Evolutionary conservation across 2,797 vertebrate species (phyloP).

Genomic region (Anisognathus igniventris): DNA sequence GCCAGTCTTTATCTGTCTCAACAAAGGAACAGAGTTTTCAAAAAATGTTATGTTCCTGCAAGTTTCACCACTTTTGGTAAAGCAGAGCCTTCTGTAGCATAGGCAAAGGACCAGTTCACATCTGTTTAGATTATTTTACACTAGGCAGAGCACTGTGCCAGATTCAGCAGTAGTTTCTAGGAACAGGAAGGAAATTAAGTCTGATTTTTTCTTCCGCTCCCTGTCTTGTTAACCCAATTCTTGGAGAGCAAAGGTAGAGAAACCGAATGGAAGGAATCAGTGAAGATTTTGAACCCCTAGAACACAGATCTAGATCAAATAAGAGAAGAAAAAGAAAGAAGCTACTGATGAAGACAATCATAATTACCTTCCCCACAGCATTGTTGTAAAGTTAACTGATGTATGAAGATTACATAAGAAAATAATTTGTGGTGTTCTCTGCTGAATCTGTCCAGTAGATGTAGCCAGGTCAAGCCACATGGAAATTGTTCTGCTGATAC

Average conservation of each 20-base stretch:
- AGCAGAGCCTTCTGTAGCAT: background rate
- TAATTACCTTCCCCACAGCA: background rate
- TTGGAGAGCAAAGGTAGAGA: background rate
- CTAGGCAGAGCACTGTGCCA: background rate
- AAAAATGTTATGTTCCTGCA: background rate
- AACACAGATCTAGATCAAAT: background rate
- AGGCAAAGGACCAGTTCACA: background rate
- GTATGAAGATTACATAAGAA: background rate
- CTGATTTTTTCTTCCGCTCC: fast-evolving
- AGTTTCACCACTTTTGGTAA: background rate
- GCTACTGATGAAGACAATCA: background rate
- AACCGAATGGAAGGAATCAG: background rate
- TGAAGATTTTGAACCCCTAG: background rate
- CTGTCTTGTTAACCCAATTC: background rate
- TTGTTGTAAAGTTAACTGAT: background rate
- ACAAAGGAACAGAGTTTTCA: background rate
- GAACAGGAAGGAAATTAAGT: background rate
- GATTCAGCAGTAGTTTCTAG: background rate
- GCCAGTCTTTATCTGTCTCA: background rate
- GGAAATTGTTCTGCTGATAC: background rate
- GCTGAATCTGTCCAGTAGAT: background rate
- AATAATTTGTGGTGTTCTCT: background rate
- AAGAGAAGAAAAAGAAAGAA: background rate
- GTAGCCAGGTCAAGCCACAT: background rate
- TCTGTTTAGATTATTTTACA: background rate